phyloP scores from a whole-genome alignment of 1,140 invertebrate species.

The Acromyrmex echinatior region DNA sequence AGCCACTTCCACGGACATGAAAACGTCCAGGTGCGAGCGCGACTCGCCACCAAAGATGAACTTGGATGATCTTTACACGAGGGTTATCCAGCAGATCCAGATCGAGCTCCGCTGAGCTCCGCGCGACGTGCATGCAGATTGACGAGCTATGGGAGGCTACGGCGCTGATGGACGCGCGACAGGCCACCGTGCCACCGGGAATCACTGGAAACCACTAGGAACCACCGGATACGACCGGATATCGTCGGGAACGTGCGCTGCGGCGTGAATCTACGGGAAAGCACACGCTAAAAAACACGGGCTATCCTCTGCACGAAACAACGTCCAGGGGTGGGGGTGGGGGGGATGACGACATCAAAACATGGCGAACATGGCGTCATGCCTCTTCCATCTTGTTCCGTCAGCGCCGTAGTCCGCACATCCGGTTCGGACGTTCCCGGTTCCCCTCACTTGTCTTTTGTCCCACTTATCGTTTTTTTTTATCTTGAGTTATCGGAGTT shows the following conservation, averaged over 20 bases:
- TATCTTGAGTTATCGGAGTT: too few species aligned
- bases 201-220: slow-evolving; percentile 61
- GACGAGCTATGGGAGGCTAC: slow-evolving; percentile 27
- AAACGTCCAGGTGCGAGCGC: slow-evolving; percentile 57
- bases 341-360: slow-evolving; percentile 84
- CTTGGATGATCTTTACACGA: slow-evolving; percentile 1
- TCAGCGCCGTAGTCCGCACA: background rate
- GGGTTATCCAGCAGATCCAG: slow-evolving; percentile 34
- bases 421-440: background rate
- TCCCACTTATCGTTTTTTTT: too few species aligned
- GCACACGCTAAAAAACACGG: slow-evolving; percentile 72
- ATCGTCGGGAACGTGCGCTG: slow-evolving; percentile 63
- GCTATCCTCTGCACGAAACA: slow-evolving; percentile 69
- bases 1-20: slow-evolving; percentile 75
- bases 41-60: slow-evolving; percentile 21
- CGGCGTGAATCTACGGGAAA: slow-evolving; percentile 68
- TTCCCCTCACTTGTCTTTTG: too few species aligned
- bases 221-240: slow-evolving; percentile 62
- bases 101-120: too few species aligned
- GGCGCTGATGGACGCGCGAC: slow-evolving; percentile 48
- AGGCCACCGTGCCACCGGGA: slow-evolving; percentile 53
- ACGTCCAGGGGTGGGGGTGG: slow-evolving; percentile 50
- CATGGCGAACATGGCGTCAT: slow-evolving; percentile 86
- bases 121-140: slow-evolving; percentile 27
- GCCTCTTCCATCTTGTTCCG: slow-evolving; percentile 75